Percentiles rank a stretch among this genome's conserved stretches.
phyloP scores from a whole-genome alignment of 2,113 vertebrate species.

The Ciconia boyciana region DNA sequence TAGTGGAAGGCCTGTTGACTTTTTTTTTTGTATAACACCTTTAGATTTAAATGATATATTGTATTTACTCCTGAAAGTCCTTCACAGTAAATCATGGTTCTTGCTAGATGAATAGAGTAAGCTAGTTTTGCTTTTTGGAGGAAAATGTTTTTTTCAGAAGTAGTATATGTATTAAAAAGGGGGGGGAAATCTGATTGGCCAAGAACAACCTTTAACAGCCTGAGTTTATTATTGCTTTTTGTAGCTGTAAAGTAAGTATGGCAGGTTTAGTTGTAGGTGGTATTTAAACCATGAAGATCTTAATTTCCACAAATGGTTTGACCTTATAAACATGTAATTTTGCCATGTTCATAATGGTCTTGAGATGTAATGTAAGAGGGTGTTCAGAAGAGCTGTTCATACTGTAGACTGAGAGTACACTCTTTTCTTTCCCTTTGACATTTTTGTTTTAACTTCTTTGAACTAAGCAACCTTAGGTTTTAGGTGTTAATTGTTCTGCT shows the following conservation, averaged over 20 bases:
- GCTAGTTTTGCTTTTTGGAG: background rate
- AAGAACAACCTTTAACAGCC: background rate
- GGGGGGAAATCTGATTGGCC: background rate
- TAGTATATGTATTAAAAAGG: background rate
- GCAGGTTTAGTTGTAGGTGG: background rate
- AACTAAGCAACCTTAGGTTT: background rate
- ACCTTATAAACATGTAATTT: constrained; percentile 25
- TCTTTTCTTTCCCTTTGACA: background rate
- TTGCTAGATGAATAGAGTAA: background rate
- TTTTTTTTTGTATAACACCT: background rate
- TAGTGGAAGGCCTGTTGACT: background rate
- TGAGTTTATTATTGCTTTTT: background rate
- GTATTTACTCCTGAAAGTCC: background rate
- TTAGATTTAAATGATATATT: background rate
- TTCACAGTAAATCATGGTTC: background rate
- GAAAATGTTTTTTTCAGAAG: background rate
- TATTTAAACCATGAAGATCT: background rate
- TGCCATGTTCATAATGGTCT: background rate
- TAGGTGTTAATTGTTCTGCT: background rate
- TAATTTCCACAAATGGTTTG: background rate
- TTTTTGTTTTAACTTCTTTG: background rate
- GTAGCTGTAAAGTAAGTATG: background rate
- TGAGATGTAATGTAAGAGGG: background rate
- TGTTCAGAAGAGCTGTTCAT: background rate
- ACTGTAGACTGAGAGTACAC: background rate